These are phyloP conservation scores for Hesperia comma DNA, from an alignment of 2,888 invertebrate species.

Conservation along the genomic window DNA sequence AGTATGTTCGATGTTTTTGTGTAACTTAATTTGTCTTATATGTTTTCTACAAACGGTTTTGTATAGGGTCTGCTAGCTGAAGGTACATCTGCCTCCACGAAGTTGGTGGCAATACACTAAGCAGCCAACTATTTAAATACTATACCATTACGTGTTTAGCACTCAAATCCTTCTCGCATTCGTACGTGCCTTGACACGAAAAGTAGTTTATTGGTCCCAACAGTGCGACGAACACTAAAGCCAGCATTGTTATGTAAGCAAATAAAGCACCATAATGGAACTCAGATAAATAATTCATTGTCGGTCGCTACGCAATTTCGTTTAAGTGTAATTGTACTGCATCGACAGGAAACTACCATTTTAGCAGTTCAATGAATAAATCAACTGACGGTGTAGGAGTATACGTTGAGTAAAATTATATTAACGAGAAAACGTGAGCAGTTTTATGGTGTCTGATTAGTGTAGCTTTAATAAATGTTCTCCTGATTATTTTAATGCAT, in stretches of 20 bases:
- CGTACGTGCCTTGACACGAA: constrained; percentile 72
- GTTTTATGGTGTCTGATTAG: too few relatives aligned
- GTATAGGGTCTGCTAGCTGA: constrained; percentile 47
- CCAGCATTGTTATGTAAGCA: constrained; percentile 72
- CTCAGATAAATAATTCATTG: constrained; percentile 72
- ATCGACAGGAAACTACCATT: constrained; percentile 21
- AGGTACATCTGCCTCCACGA: constrained; percentile 53
- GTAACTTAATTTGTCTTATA: too few relatives aligned
- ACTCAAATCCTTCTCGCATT: constrained; percentile 57
- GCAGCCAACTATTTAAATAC: constrained; percentile 57
- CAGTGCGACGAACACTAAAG: constrained; percentile 49
- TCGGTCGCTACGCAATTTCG: constrained; percentile 65
- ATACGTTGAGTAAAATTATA: not conserved
- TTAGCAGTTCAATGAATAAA: constrained; percentile 18
- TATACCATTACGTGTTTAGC: constrained; percentile 67
- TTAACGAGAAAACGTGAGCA: not conserved
- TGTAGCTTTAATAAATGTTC: too few relatives aligned
- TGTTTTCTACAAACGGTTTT: too few relatives aligned
- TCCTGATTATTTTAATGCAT: too few relatives aligned
- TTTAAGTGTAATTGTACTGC: constrained; percentile 42
- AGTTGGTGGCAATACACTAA: constrained; percentile 46
- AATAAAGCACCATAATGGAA: constrained; percentile 63
- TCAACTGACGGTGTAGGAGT: not conserved
- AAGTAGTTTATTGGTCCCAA: constrained; percentile 71
- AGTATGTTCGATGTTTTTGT: too few relatives aligned